Percentiles rank a stretch among this genome's conserved stretches.
Conservation (phyloP, 2,797 vertebrate genomes). For the Enteromius argenteus region DNA sequence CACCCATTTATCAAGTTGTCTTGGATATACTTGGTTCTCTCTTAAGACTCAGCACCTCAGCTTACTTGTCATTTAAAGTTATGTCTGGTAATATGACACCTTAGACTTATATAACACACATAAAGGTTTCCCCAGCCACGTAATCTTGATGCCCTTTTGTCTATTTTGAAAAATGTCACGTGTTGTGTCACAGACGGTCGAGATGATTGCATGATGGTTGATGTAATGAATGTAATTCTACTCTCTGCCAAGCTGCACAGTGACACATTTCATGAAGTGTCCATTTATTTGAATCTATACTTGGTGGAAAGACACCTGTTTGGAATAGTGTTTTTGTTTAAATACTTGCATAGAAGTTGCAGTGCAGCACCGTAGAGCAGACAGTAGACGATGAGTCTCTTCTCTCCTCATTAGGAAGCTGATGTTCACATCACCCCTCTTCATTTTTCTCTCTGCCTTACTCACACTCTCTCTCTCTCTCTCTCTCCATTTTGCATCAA, state of each 20-base stretch:
- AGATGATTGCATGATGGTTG: conserved; percentile 5
- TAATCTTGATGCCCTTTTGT: not conserved
- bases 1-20: not conserved
- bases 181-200: not conserved
- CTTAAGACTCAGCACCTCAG: not conserved
- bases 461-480: not conserved
- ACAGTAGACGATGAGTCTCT: not conserved
- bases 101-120: not conserved
- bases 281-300: not conserved
- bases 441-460: not conserved
- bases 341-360: not conserved
- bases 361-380: not conserved
- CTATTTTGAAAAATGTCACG: not conserved
- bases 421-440: not conserved
- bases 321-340: not conserved
- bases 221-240: not conserved
- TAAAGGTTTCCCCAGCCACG: not conserved
- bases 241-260: not conserved
- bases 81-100: not conserved
- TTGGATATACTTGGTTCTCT: not conserved
- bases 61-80: not conserved
- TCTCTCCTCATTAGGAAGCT: not conserved
- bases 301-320: not conserved
- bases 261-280: not conserved
- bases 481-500: not conserved